A percentile compares a stretch with the other conserved stretches of the same genome.
Conservation (phyloP, 2,888 invertebrate genomes). For the Lordiphosa fenestrarum region DNA sequence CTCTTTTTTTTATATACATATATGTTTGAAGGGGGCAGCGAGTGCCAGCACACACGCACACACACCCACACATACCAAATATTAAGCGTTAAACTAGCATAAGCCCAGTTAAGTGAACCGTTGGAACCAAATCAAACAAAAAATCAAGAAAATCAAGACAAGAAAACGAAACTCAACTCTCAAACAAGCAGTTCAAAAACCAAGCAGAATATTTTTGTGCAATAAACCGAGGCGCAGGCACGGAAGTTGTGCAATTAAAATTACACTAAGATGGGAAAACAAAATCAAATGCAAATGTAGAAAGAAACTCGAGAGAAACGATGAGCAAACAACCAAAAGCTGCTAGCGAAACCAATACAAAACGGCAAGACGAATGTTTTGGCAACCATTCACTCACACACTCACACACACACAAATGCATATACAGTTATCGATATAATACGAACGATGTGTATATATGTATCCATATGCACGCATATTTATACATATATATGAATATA, state of each 20-base stretch:
- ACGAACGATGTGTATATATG: conserved; percentile 24
- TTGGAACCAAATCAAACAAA: conserved; percentile 35
- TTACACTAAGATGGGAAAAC: conserved; percentile 31
- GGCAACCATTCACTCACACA: conserved; percentile 40
- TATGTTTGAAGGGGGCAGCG: conserved; percentile 4
- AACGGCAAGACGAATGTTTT: conserved; percentile 39
- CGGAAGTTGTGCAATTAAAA: conserved; percentile 60
- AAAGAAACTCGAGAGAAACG: conserved; percentile 55
- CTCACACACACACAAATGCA: conserved; percentile 24
- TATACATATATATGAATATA: conserved; percentile 27
- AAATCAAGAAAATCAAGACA: neutral
- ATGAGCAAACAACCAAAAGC: conserved; percentile 72
- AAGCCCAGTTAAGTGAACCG: conserved; percentile 13
- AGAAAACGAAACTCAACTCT: neutral
- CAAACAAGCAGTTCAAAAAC: conserved; percentile 15
- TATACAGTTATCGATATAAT: conserved; percentile 34
- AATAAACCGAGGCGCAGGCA: conserved; percentile 45
- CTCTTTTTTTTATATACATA: conserved; percentile 11
- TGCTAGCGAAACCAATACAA: conserved; percentile 58
- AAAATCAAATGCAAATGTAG: conserved; percentile 52
- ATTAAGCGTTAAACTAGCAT: conserved; percentile 12
- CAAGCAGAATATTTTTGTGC: conserved; percentile 56
- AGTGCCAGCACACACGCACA: neutral
- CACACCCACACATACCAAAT: conserved; percentile 18
- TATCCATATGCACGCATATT: conserved; percentile 7